Conservation (phyloP, 1,140 invertebrate species). For the Pantala flavescens region DNA sequence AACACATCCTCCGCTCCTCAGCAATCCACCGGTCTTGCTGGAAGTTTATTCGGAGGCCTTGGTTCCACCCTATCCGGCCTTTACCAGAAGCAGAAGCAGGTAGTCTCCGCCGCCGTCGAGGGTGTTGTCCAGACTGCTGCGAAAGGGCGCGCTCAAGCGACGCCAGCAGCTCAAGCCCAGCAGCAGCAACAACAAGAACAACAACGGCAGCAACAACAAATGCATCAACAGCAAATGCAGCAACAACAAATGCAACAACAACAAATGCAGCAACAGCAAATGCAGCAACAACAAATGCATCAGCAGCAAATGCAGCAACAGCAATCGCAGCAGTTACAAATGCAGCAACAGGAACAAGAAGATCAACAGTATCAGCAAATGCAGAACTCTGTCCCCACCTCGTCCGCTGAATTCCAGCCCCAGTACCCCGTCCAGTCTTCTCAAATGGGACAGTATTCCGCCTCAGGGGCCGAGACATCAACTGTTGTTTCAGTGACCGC, state of each 20-base stretch:
- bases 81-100: not conserved
- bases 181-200: conserved; percentile 18
- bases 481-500: conserved; percentile 4
- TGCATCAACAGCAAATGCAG: conserved; percentile 8
- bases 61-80: not conserved
- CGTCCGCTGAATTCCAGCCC: not conserved
- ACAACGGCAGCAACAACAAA: conserved; percentile 17
- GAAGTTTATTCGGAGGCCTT: not conserved
- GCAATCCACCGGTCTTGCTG: not conserved
- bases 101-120: conserved; percentile 16
- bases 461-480: not conserved
- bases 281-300: conserved; percentile 28
- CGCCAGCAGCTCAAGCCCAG: conserved; percentile 32
- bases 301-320: conserved; percentile 23
- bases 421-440: not conserved
- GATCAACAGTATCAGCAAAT: conserved; percentile 13
- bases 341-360: conserved; percentile 16
- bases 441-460: not conserved
- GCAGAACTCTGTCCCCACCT: conserved; percentile 14
- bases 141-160: conserved; percentile 33
- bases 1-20: not conserved
- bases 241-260: conserved; percentile 18
- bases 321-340: conserved; percentile 17
- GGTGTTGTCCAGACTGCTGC: conserved; percentile 27
- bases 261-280: conserved; percentile 28